Conservation (phyloP, 2,797 vertebrate genomes). For the Adelosebastes latens region DNA sequence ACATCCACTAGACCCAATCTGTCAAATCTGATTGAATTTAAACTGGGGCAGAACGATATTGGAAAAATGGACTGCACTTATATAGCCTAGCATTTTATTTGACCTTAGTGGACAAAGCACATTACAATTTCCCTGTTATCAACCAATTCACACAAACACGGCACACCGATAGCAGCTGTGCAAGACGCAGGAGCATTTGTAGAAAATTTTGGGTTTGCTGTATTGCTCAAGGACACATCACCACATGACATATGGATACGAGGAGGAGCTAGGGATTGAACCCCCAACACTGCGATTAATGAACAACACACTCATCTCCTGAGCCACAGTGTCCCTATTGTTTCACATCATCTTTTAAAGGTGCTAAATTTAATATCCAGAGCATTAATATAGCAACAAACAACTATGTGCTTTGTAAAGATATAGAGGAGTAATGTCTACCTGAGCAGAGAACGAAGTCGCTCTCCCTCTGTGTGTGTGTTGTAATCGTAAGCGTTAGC, state of each 20-base stretch:
- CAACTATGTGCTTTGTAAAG: too few species aligned
- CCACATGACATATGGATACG: neutral
- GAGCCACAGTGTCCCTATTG: neutral
- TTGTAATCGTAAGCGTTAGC: neutral
- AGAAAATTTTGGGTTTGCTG: neutral
- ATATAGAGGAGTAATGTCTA: too few species aligned
- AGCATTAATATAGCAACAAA: too few species aligned
- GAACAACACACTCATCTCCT: neutral
- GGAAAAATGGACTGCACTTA: neutral
- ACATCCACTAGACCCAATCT: neutral
- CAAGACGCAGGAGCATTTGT: neutral
- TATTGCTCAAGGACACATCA: neutral
- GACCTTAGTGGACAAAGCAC: neutral
- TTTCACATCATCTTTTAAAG: neutral
- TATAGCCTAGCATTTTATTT: neutral
- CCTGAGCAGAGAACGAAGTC: too few species aligned
- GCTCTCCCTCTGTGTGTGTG: neutral
- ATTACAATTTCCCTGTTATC: neutral
- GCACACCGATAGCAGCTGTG: neutral
- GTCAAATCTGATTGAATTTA: conserved; percentile 35
- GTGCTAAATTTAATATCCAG: too few species aligned
- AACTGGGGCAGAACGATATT: neutral
- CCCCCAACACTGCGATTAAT: neutral
- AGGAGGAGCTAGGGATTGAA: neutral
- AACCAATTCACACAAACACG: neutral